Percentiles rank a stretch among this genome's conserved stretches.
These are phyloP conservation scores for Garra rufa DNA, from an alignment of 2,113 vertebrate genomes.

Conservation along the genomic window DNA sequence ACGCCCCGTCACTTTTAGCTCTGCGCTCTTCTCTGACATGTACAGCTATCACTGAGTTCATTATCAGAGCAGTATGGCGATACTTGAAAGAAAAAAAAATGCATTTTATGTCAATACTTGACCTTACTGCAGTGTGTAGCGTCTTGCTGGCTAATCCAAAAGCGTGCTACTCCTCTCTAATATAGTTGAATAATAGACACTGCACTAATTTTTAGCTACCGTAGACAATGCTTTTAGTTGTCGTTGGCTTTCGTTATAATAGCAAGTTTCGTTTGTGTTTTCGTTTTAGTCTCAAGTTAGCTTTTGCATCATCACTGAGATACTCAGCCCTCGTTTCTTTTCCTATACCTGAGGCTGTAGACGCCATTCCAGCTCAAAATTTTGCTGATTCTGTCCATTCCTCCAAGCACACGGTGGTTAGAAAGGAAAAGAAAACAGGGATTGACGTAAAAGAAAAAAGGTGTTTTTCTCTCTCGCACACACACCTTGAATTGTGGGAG, in stretches of 20 bases:
- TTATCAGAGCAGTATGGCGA: constrained; percentile 59
- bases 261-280: constrained; percentile 28
- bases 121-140: constrained; percentile 72
- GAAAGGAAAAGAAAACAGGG: background rate
- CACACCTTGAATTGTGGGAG: background rate
- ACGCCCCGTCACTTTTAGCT: constrained; percentile 37
- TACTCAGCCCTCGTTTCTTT: constrained; percentile 1
- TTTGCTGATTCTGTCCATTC: constrained; percentile 54
- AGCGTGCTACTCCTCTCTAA: constrained; percentile 69
- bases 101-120: constrained; percentile 77
- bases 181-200: constrained; percentile 68
- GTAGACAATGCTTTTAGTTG: constrained; percentile 37
- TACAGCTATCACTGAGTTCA: constrained; percentile 43
- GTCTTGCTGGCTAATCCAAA: constrained; percentile 66
- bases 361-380: constrained; percentile 40
- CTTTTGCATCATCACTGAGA: constrained; percentile 38
- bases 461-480: constrained; percentile 14
- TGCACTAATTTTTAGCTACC: constrained; percentile 73
- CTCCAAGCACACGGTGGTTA: constrained; percentile 14
- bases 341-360: constrained; percentile 19
- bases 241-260: constrained; percentile 30
- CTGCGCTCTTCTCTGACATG: constrained; percentile 41
- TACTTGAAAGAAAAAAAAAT: constrained; percentile 68
- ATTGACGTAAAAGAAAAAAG: background rate
- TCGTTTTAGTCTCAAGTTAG: constrained; percentile 10